Evolutionary conservation across 2,797 vertebrate species (phyloP), one percentile per base, ranked within the genome.

Genomic region (Moxostoma hubbsi): DNA sequence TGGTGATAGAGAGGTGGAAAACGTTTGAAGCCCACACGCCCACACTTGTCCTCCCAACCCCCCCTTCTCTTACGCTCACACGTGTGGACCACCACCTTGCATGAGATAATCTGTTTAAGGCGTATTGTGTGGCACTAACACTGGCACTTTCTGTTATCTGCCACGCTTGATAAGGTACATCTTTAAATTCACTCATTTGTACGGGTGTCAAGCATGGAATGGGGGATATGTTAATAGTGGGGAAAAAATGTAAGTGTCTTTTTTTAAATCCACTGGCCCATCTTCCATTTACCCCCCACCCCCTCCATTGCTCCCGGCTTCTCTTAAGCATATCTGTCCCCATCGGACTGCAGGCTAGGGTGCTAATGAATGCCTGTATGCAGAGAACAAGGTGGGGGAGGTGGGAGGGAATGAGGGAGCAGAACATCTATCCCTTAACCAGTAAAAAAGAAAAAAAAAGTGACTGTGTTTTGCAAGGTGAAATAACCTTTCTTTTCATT

Each of bases 101-200:
- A 50, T 0, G 13, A 45, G 66, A 63, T 95, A 95, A 96, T 94
- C 91, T 94, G 92, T 94, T 96, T 96, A 90, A 95, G 95, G 92
- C 93, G 94, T 94, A 95, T 91, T 93, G 94, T 95, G 93, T 88
- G 90, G 94, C 92, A 95, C 96, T 96, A 95, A 93, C 92, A 94
- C 91, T 85, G 91, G 93, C 93, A 95, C 95, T 96, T 95, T 95
- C 93, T 92, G 94, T 96, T 96, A 97, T 96, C 95, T 93, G 94
- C 87, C 89, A 86, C 91, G 93, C 90, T 95, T 95, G 95, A 98
- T 97, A 97, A 97, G 94, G 94, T 95, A 96, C 95, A 96, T 96
- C 96, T 97, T 96, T 96, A 97, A 97, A 97, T 96, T 95, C 93
- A 90, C 92, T 77, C 92, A 93, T 94, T 92, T 94, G 94, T 95